These are phyloP conservation scores for Aradus depressus DNA, from an alignment of 2,888 invertebrate genomes.

Conservation along the genomic window DNA sequence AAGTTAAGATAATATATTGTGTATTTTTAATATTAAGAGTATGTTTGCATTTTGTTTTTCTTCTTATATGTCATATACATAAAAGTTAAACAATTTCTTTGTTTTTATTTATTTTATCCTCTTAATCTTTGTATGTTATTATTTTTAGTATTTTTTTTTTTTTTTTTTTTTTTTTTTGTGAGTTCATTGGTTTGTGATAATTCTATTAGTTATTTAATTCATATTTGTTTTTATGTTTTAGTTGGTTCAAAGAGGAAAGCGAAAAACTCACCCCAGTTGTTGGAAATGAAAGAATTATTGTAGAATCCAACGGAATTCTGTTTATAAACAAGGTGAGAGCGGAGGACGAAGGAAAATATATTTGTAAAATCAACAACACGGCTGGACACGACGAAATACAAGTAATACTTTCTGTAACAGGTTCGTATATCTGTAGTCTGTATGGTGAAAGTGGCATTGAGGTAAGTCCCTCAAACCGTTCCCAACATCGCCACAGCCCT, in stretches of 20 bases:
- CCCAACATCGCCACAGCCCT: too few species aligned
- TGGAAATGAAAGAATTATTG: conserved; percentile 49
- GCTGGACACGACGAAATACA: conserved; percentile 71
- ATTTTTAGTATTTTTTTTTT: neutral
- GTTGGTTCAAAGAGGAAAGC: conserved; percentile 66
- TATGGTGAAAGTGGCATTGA: too few species aligned
- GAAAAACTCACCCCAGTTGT: conserved; percentile 57
- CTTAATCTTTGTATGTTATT: too few species aligned
- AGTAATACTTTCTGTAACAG: conserved; percentile 65
- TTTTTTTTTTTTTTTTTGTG: conserved; percentile 7
- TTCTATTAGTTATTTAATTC: neutral
- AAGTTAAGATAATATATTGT: too few species aligned
- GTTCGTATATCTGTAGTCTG: too few species aligned
- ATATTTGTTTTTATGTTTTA: conserved; percentile 32
- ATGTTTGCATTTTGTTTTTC: too few species aligned
- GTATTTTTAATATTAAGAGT: too few species aligned
- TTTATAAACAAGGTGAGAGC: conserved; percentile 53
- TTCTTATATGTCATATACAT: too few species aligned
- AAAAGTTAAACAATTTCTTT: neutral
- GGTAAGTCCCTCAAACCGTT: too few species aligned
- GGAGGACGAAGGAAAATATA: conserved; percentile 76
- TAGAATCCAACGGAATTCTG: conserved; percentile 52
- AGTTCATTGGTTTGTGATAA: neutral
- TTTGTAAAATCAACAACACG: conserved; percentile 84
- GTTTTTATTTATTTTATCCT: neutral